Conservation (phyloP, 2,797 vertebrate genomes). For the Loriculus beryllinus region DNA sequence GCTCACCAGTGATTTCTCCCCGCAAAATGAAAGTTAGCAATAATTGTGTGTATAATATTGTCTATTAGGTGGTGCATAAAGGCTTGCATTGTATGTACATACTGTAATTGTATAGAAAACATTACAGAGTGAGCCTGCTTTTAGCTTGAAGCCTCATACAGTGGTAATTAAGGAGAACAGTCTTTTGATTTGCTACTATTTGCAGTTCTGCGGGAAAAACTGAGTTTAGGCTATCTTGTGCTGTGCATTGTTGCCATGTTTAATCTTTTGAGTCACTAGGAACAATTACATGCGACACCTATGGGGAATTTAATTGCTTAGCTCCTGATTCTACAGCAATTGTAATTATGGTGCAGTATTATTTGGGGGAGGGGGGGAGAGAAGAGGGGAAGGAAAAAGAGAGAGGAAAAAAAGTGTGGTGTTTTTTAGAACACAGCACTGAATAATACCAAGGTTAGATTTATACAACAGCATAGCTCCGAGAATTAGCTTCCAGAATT, state of each 20-base stretch:
- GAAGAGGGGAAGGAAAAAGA: not conserved
- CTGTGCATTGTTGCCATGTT: constrained; percentile 74
- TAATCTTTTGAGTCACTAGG: constrained; percentile 77
- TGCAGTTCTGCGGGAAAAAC: constrained; percentile 78
- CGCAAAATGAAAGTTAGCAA: constrained; percentile 69
- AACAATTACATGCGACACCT: constrained; percentile 77
- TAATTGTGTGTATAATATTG: constrained; percentile 76
- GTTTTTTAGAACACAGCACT: constrained; percentile 62
- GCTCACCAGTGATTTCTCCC: constrained; percentile 67
- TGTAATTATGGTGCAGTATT: constrained; percentile 73
- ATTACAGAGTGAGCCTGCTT: constrained; percentile 82
- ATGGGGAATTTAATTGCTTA: constrained; percentile 80
- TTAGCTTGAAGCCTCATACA: constrained; percentile 79
- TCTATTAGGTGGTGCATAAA: constrained; percentile 76
- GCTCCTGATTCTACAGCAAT: constrained; percentile 71
- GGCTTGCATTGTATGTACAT: constrained; percentile 76
- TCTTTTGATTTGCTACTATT: constrained; percentile 81
- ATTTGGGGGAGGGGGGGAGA: not conserved
- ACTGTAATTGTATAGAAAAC: constrained; percentile 77
- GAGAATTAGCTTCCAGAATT: constrained; percentile 51
- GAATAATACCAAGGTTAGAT: constrained; percentile 64
- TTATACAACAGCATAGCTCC: constrained; percentile 41
- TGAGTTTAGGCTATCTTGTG: constrained; percentile 78
- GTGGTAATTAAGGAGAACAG: constrained; percentile 83
- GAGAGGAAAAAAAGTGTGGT: not conserved